A percentile compares a stretch with the other conserved stretches of the same genome.
phyloP scores from a whole-genome alignment of 2,888 invertebrate species.

The Eristalis tenax region DNA sequence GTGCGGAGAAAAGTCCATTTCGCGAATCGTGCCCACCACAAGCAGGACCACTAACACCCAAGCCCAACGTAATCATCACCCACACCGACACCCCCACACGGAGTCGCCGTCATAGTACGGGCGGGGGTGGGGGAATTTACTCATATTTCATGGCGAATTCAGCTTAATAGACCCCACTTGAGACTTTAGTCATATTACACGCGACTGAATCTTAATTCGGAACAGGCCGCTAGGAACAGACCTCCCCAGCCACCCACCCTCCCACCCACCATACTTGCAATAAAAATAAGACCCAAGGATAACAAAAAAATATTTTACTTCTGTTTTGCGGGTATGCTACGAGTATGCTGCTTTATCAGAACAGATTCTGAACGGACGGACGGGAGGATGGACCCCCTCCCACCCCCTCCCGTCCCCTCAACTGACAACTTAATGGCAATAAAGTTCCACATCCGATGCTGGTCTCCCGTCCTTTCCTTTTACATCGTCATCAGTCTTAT shows the following conservation, averaged over 20 bases:
- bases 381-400: not conserved
- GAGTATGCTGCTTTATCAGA: not conserved
- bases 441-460: constrained; percentile 23
- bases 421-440: constrained; percentile 10
- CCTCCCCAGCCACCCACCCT: not conserved
- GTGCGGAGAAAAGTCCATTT: constrained; percentile 29
- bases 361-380: not conserved
- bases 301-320: constrained; percentile 44
- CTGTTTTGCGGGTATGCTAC: constrained; percentile 31
- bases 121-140: not conserved
- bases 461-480: not conserved
- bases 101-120: not conserved
- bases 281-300: constrained; percentile 48
- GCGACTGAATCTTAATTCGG: constrained; percentile 55
- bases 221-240: constrained; percentile 12
- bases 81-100: too few species aligned
- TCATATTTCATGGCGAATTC: constrained; percentile 57
- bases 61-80: not conserved
- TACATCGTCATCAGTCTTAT: constrained; percentile 55
- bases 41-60: not conserved
- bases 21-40: not conserved
- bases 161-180: constrained; percentile 58
- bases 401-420: not conserved
- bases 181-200: constrained; percentile 56
- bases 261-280: not conserved